phyloP scores from a whole-genome alignment of 2,797 vertebrate species.

The Nothura maculosa region DNA sequence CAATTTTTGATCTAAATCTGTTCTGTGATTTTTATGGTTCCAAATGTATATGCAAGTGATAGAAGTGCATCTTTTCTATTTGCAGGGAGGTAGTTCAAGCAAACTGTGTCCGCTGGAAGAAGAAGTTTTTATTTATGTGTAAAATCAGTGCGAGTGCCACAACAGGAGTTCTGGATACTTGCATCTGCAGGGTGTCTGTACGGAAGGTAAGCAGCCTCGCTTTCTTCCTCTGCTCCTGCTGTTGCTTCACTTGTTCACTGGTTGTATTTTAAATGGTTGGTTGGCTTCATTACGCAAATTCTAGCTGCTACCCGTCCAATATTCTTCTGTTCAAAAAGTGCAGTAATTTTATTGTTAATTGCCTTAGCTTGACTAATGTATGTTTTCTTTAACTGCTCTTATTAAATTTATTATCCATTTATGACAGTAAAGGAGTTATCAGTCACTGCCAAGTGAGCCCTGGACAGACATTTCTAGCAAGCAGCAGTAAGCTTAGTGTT shows the following conservation, averaged over 20 bases:
- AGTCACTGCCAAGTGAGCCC: neutral
- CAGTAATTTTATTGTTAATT: neutral
- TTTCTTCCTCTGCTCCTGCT: neutral
- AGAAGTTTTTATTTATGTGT: constrained; percentile 92
- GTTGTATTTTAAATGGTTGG: neutral
- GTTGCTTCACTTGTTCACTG: neutral
- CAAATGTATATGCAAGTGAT: neutral
- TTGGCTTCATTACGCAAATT: neutral
- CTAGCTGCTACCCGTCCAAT: neutral
- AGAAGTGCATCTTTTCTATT: neutral
- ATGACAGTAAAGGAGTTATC: neutral
- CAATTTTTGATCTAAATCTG: neutral
- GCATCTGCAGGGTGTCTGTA: constrained; percentile 94
- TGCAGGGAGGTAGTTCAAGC: constrained; percentile 92
- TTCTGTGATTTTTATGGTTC: neutral
- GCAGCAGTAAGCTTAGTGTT: neutral
- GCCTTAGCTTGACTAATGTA: neutral
- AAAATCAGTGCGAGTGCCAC: constrained; percentile 94
- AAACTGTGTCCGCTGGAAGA: constrained; percentile 94
- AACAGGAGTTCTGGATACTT: constrained; percentile 92
- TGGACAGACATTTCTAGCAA: neutral
- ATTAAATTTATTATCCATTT: neutral
- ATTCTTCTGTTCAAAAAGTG: neutral
- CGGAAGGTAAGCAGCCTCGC: constrained; percentile 86
- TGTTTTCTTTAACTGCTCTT: neutral